phyloP scores from a whole-genome alignment of 2,797 vertebrate species.

The Acropternis orthonyx region DNA sequence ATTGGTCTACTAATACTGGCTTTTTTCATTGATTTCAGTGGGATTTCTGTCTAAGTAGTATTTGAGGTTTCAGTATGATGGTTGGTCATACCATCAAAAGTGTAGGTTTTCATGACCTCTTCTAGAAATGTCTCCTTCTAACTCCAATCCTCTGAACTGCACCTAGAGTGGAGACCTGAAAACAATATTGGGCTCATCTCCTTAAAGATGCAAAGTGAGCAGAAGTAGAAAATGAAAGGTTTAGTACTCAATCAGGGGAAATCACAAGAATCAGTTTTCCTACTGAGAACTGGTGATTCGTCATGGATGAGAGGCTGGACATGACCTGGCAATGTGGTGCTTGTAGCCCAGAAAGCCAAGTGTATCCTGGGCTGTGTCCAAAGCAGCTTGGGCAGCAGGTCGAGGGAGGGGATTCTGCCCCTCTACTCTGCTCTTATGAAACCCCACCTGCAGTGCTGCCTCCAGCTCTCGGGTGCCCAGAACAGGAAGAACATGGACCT shows the following conservation, averaged over 20 bases:
- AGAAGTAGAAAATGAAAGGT: neutral
- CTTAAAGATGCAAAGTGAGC: neutral
- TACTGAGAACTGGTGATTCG: neutral
- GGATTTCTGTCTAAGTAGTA: neutral
- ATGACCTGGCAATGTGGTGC: no score
- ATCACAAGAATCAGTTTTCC: neutral
- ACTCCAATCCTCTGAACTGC: neutral
- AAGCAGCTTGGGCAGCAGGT: neutral
- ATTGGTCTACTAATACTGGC: neutral
- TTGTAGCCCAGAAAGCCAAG: accelerated
- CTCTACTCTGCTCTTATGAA: neutral
- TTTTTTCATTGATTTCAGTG: neutral
- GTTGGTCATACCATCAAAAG: neutral
- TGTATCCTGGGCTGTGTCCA: neutral
- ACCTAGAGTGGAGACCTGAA: neutral
- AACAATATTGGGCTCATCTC: neutral
- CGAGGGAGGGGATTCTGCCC: neutral
- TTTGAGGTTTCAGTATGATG: neutral
- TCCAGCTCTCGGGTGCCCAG: neutral
- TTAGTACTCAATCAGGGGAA: neutral
- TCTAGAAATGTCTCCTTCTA: neutral
- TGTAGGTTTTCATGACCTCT: accelerated
- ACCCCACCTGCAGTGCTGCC: neutral
- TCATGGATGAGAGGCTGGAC: neutral
- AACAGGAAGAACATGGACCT: neutral